Evolutionary conservation across 2,113 vertebrate species (phyloP), one percentile per base, ranked within the genome.

Genomic region (Mus pahari): DNA sequence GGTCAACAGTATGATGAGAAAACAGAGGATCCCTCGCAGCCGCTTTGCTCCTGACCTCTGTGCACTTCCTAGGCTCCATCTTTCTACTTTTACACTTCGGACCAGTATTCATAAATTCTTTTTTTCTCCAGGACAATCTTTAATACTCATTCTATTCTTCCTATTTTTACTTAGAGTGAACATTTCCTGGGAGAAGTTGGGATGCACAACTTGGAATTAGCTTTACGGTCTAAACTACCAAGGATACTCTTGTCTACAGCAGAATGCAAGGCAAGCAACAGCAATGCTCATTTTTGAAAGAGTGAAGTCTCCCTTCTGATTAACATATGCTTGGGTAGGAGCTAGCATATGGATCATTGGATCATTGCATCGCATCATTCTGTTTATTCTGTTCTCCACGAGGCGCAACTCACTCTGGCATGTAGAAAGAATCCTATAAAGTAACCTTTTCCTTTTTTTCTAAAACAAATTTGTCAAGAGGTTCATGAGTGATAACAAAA

Each of bases 401-500:
- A 86, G 60, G 17, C 45, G 70, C 16, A 73, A 62, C n/a, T 81
- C 16, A 70, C 58, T 68, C 36, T 53, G 86, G 73, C 9, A 55
- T 58, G 92, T 68, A 82, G 45, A 95, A 91, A 89, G 24, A 74
- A 78, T 58, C 60, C 78, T 92, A 90, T 68, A 62, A 81, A 90
- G 48, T 58, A 33, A 7, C 11, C 88, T 91, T 92, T 26, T 14
- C 6, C 64, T 82, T 87, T 45, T 87, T 91, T 28, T 68, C 36
- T 42, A 55, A 93, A 91, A 91, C 6, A 87, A 50, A 89, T 55
- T 86, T 93, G 68, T 78, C 33, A 71, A 75, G 81, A 68, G 11
- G 4, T 45, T 83, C 31, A 31, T 77, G 55, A 66, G 2, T 91
- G 88, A 84, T 71, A 86, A 36, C 71, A 60, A 92, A 10, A n/a